Percentiles rank a stretch among this genome's conserved stretches.
Conservation (phyloP, 2,888 invertebrate species). For the Drosophila phalerata region DNA sequence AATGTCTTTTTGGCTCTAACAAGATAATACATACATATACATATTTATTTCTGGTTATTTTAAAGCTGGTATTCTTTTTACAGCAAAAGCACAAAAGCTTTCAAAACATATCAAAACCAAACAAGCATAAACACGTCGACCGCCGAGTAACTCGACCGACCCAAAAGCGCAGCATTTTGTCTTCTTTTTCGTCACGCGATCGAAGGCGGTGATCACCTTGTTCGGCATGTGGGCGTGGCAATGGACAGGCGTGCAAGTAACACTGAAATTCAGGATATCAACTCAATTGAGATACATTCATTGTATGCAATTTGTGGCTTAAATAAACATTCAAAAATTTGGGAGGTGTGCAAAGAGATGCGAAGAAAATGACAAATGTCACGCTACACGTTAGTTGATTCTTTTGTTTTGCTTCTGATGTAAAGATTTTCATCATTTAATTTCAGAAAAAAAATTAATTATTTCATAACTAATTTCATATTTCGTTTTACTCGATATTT, state of each 20-base stretch:
- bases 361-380: constrained; percentile 35
- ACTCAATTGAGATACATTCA: background rate
- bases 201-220: constrained; percentile 8
- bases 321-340: constrained; percentile 31
- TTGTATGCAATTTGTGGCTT: constrained; percentile 1
- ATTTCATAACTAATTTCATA: constrained; percentile 74
- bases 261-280: constrained; percentile 14
- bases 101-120: constrained; percentile 65
- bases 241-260: constrained; percentile 19
- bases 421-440: constrained; percentile 60
- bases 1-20: constrained; percentile 4
- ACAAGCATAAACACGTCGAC: constrained; percentile 77
- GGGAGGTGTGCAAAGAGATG: constrained; percentile 10
- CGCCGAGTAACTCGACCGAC: constrained; percentile 24
- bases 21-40: constrained; percentile 10
- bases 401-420: constrained; percentile 64
- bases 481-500: constrained; percentile 61
- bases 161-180: constrained; percentile 38
- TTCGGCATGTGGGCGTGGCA: constrained; percentile 32
- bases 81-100: constrained; percentile 66
- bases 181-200: constrained; percentile 56
- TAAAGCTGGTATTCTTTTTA: constrained; percentile 23
- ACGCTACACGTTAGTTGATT: constrained; percentile 39
- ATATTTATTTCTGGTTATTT: constrained; percentile 5
- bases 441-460: constrained; percentile 73